Conservation (phyloP, 2,888 invertebrate genomes). For the Cabera pusaria region DNA sequence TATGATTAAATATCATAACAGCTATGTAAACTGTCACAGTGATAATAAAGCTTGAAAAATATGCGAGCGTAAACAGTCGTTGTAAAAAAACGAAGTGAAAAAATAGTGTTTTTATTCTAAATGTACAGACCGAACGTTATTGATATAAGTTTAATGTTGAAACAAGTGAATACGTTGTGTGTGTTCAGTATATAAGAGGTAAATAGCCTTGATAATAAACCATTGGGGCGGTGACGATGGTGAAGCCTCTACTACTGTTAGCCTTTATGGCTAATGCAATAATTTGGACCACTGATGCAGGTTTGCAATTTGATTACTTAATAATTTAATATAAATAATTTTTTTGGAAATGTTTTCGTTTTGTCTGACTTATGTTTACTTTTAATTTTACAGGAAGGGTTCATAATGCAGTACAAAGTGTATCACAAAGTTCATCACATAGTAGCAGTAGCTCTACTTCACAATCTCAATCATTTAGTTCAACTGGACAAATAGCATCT, state of each 20-base stretch:
- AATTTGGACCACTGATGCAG: no score
- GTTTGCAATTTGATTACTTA: no score
- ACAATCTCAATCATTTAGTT: neutral
- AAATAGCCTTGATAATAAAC: slow-evolving; percentile 33
- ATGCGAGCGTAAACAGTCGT: neutral
- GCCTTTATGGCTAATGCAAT: slow-evolving; percentile 36
- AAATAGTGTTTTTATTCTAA: neutral
- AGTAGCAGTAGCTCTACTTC: neutral
- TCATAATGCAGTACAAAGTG: neutral
- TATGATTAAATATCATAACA: neutral
- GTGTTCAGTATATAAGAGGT: slow-evolving; percentile 46
- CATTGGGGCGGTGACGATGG: slow-evolving; percentile 40
- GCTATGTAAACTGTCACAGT: slow-evolving; percentile 7
- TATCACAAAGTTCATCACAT: neutral
- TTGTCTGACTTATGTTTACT: no score
- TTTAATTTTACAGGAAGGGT: neutral
- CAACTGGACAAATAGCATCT: neutral
- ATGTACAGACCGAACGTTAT: neutral
- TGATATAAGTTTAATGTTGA: slow-evolving; percentile 33
- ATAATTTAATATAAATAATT: no score
- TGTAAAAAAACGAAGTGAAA: slow-evolving; percentile 4
- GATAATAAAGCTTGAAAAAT: slow-evolving; percentile 1
- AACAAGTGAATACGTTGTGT: slow-evolving; percentile 46
- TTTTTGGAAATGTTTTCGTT: no score
- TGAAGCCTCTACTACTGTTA: slow-evolving; percentile 40